Base-by-base conservation (phyloP, 1,140 invertebrate species). In the Ceratoteleas bidentatus region DNA sequence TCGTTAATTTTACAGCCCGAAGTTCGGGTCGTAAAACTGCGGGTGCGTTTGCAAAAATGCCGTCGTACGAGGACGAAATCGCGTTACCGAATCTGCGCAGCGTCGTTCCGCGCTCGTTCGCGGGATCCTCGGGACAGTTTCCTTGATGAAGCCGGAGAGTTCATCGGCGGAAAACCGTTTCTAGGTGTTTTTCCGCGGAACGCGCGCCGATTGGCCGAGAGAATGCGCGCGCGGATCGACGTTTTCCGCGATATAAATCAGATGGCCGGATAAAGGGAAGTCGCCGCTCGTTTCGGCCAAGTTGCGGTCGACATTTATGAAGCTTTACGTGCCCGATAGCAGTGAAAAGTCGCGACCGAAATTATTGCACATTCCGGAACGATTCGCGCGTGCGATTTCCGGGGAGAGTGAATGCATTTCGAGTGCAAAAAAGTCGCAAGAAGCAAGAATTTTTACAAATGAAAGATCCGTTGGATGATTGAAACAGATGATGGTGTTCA, bases 231-330 rank as follows among this genome's bases (percentile, higher is more conserved):
- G 1, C 7, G 15, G 14, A 62, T 77, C 74, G 57, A 62, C 49
- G 34, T 69, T 77, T 62, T 56, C 50, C 45, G 74, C 58, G 56
- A 77, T 56, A 77, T 69, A 77, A 69, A 77, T 77, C 74, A 77
- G 74, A 77, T 77, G 56, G 64, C 58, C 57, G 64, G 65, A 62
- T 62, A 69, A 77, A 77, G 45, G 36, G 24, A 62, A 69, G 74
- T 77, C 50, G 33, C 14, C 32, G 73, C 47, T 64, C 64, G 57
- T 68, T 77, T 49, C 14, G 56, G 34, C 34, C 13, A 57, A 77
- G 49, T 69, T 77, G 62, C 62, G 64, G 57, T 69, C 74, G 65
- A 69, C 64, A 58, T 61, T 77, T 77, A 77, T 77, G 64, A 77
- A 77, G 40, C 13, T 77, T 60, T 75, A 75, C 53, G 72, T 65